Base-by-base conservation (phyloP, 2,888 invertebrate species). In the Melanostoma scalare region DNA sequence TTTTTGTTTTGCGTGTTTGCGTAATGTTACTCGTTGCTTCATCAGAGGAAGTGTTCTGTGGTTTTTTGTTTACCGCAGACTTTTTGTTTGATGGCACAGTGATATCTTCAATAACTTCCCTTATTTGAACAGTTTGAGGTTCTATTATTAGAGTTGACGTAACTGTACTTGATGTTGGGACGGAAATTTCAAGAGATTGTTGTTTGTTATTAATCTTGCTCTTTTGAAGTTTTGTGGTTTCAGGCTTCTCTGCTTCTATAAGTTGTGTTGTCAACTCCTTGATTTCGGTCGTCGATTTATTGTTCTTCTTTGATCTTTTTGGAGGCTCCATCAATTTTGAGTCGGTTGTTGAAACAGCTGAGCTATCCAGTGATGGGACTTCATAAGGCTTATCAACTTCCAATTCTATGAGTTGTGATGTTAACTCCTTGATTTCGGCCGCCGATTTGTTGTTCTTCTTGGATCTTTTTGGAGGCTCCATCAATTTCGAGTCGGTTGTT, bases 61-160 rank as follows among this genome's bases (percentile, higher is more conserved):
- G 10, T 4, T 40, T 20, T 20, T 20, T 20, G 20, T 20, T 20
- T 20, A 20, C 20, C 0, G 20, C 20, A 20, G 20, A 20, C 2
- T 36, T 9, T 33, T 65, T 33, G 2, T 35, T 48, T 3, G 44
- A 31, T 2, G 20, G 20, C 30, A 31, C 20, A 4, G 71, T 6
- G 55, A 30, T 3, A 2, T 71, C 75, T 9, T 74, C 58, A 46
- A 80, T 35, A n/a, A 35, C 46, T 81, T 81, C 75, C 31, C n/a
- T 81, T 9, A 80, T 65, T 46, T 60, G 40, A 1, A 81, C 67
- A 6, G 80, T 81, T 75, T 75, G 6, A 10, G 80, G 80, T 55
- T 81, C 55, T 6, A 76, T 76, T 42, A 81, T 72, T 6, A 75
- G 40, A 2, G 65, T 71, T 10, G 75, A 72, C 4, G 56, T 71